Percentiles rank a stretch among this genome's conserved stretches.
Evolutionary conservation across 2,113 vertebrate genomes (phyloP).

Genomic region (Nettapus auritus): DNA sequence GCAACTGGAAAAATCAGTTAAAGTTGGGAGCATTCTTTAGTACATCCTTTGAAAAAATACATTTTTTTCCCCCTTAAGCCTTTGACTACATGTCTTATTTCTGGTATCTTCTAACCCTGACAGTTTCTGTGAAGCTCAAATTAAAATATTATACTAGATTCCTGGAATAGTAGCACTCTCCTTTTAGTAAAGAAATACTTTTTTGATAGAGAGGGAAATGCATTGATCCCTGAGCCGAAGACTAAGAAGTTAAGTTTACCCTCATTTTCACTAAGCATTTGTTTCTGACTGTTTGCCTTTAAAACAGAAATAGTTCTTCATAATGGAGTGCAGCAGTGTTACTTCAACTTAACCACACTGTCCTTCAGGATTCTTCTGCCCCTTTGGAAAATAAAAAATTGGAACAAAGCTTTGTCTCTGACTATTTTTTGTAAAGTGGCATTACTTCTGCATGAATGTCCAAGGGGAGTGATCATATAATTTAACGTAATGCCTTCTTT

Average conservation of each 20-base stretch:
- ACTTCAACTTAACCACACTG: not conserved
- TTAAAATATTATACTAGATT: not conserved
- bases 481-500: not conserved
- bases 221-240: not conserved
- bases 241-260: not conserved
- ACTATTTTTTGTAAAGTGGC: not conserved
- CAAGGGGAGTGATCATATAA: not conserved
- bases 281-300: not conserved
- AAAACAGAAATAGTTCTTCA: not conserved
- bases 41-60: not conserved
- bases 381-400: not conserved
- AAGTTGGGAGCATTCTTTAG: not conserved
- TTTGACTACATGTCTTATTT: not conserved
- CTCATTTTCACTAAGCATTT: not conserved
- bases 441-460: not conserved
- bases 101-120: not conserved
- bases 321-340: not conserved
- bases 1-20: not conserved
- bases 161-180: not conserved
- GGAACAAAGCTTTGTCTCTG: not conserved
- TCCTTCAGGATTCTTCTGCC: not conserved
- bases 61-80: not conserved
- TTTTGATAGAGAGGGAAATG: not conserved
- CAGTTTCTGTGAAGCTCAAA: not conserved
- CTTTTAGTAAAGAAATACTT: not conserved